Percentiles rank a stretch among this genome's conserved stretches.
phyloP scores from a whole-genome alignment of 2,113 vertebrate species.

The Puntigrus tetrazona region DNA sequence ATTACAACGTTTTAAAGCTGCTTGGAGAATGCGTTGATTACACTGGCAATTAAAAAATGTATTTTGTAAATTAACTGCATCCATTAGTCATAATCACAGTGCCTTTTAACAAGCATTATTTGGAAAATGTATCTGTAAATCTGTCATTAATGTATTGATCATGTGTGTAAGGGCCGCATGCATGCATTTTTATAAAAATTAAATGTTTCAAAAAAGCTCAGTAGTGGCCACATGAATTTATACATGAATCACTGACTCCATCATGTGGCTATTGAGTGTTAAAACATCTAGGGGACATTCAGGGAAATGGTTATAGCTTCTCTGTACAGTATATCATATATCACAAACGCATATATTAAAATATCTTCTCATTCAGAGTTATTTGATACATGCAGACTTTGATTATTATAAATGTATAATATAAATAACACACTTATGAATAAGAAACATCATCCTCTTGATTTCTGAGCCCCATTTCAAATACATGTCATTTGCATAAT shows the following conservation, averaged over 20 bases:
- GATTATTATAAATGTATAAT: no score
- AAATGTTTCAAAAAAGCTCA: background rate
- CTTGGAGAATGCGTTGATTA: background rate
- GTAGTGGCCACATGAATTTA: background rate
- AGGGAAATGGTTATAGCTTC: background rate
- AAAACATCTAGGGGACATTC: background rate
- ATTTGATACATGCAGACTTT: background rate
- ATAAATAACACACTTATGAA: no score
- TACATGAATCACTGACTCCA: background rate
- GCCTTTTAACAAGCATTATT: background rate
- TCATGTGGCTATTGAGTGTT: background rate
- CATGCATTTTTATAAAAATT: background rate
- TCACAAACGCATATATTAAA: background rate
- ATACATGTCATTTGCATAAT: background rate
- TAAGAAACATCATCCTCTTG: background rate
- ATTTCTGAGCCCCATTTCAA: background rate
- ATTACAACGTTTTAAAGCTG: background rate
- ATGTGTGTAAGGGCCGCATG: background rate
- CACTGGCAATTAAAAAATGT: background rate
- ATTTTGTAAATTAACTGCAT: background rate
- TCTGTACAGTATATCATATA: background rate
- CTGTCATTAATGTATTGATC: background rate
- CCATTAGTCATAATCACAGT: background rate
- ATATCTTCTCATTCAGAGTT: background rate
- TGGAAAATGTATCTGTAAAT: background rate